Evolutionary conservation across 2,113 vertebrate genomes (phyloP).

Genomic region (Actenoides lindsayi): DNA sequence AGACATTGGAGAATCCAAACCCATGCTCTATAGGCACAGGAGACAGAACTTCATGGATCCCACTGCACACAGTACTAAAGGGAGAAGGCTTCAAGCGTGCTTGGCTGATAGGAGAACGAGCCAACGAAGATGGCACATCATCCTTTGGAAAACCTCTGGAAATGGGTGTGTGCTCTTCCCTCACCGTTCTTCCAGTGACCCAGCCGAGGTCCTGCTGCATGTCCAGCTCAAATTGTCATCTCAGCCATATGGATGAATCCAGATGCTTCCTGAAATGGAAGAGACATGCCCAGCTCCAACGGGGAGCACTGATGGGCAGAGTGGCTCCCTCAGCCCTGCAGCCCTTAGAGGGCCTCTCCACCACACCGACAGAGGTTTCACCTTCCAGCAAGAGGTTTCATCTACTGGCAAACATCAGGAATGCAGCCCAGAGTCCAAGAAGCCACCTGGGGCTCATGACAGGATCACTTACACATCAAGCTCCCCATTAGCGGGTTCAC

Average conservation of each 20-base stretch:
- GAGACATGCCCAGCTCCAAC: background rate
- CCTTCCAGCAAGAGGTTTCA: background rate
- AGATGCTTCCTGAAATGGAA: background rate
- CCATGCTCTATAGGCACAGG: background rate
- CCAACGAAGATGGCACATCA: background rate
- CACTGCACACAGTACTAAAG: background rate
- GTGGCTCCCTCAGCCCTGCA: background rate
- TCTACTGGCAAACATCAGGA: background rate
- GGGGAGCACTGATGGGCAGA: background rate
- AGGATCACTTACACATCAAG: background rate
- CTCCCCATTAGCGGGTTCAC: background rate
- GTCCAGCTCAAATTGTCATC: background rate
- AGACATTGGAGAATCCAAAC: background rate
- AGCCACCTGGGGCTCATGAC: background rate
- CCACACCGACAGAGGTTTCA: background rate
- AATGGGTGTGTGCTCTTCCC: background rate
- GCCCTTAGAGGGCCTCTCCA: background rate
- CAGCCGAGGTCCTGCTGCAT: background rate
- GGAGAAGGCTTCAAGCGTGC: background rate
- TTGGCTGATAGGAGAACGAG: background rate
- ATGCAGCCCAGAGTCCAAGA: background rate
- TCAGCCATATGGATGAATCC: fast-evolving
- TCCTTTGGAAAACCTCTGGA: background rate
- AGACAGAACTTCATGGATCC: background rate
- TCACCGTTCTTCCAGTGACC: background rate